Evolutionary conservation across 2,888 invertebrate genomes (phyloP), one percentile per base, ranked within the genome.

Genomic region (Mycalesis mineus): DNA sequence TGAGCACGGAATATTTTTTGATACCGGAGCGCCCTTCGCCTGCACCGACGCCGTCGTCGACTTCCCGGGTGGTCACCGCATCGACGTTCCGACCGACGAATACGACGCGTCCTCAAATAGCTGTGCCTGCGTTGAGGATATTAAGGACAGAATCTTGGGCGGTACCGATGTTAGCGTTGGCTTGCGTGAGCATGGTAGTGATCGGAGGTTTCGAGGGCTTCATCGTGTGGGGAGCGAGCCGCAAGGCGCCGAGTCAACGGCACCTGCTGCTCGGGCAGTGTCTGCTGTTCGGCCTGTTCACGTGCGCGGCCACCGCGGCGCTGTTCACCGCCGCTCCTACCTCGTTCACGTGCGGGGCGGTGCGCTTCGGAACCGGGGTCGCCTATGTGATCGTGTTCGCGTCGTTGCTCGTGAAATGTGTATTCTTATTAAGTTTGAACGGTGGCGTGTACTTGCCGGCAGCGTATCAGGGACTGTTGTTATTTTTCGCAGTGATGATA

Each of bases 391-490:
- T 97, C 57, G 95, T 97, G 60, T 98, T 97, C 82, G 95, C 97
- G 40, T 95, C 97, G 0, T 91, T 98, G 50, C 92, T 98, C 69
- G 98, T 98, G 65, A 98, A 98, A 87, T 96, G 97, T 82, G 96
- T 98, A 67, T 97, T 98, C 80, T 92, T 98, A 61, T 93, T 98
- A 67, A 97, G 97, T 75, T 92, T 97, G 62, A 97, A 97, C 83
- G 94, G 95, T 54, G 97, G 96, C 62, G 96, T 97, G 50, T 97
- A 98, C 78, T 91, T 98, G 55, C 97, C 97, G 54, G 97, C 97
- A 7, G 95, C 96, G 11, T 98, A 98, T 83, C 98, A 98, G 87
- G 95, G 94, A 64, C 91, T 98, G 29, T 91, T 98, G 68, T 91
- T 98, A 67, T 93, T 97, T 72, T 98, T 98, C 79, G 96, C 97